Evolutionary conservation across 1,140 invertebrate species (phyloP), one percentile per base, ranked within the genome.

Genomic region (Diorhabda sublineata): DNA sequence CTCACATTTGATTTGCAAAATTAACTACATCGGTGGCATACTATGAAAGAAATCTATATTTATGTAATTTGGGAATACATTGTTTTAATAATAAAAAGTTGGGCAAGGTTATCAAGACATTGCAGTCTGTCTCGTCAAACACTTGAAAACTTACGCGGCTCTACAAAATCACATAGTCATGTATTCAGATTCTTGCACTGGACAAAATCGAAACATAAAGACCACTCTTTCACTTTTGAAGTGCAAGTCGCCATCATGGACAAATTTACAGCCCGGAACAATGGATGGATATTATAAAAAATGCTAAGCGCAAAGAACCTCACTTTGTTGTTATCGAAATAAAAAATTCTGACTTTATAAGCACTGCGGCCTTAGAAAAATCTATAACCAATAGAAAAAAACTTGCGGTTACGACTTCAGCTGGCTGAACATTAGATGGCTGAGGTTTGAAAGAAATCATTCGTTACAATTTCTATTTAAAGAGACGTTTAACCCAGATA

Each of bases 221-320:
- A 43, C 57, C 2, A 44, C n/a, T 9, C n/a, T 58, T 42, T 43
- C 58, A 6, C 52, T 64, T 5, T 7, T 68, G 26, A 26, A 26
- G 58, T 41, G 58, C 58, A 11, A 60, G 58, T 26, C 9, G 26
- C 9, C 9, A 5, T 7, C 58, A 60, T 60, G 58, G 26, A 26
- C 26, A 26, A 26, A 26, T 26, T 26, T 26, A 26, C 26, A 26
- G 26, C 26, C 26, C 26, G 26, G 58, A 60, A 7, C 3, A 60
- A 8, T 60, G 58, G 56, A 69, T 70, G 69, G 70, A 58, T 77
- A 71, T 64, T 6, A 11, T 63, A 45, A 70, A 61, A 70, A 70
- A 9, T 41, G 65, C 58, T 4, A 47, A 26, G 58, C 66, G 44
- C 41, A 58, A 66, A 66, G 58, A 56, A 58, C 8, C 11, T 26